A percentile compares a stretch with the other conserved stretches of the same genome.
These are phyloP conservation scores for Merluccius polli DNA, from an alignment of 2,797 vertebrate species.

Conservation along the genomic window DNA sequence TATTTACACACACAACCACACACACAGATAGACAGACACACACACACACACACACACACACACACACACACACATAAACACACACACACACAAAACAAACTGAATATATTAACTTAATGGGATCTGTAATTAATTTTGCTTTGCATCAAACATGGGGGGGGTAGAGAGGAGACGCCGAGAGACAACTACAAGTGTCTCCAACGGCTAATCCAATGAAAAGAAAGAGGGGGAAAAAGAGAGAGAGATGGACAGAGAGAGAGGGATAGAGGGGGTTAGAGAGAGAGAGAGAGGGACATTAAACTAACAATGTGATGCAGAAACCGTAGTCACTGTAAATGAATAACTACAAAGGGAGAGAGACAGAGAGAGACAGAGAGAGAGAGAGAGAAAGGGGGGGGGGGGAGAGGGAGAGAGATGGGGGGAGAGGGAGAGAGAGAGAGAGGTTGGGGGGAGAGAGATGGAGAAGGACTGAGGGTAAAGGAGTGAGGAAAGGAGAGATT, in stretches of 20 bases:
- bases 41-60: slow-evolving; percentile 29
- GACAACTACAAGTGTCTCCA: slow-evolving; percentile 92
- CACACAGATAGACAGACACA: neutral
- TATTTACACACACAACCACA: neutral
- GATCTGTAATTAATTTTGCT: slow-evolving; percentile 99
- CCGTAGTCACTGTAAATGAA: too few species aligned
- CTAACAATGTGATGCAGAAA: too few species aligned
- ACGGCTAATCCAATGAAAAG: slow-evolving; percentile 96
- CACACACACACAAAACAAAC: slow-evolving; percentile 20
- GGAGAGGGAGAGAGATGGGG: slow-evolving; percentile 62
- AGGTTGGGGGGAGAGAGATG: slow-evolving; percentile 39
- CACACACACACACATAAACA: slow-evolving; percentile 2
- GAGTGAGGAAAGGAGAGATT: slow-evolving; percentile 3
- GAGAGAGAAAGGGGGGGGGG: neutral
- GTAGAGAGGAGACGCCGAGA: slow-evolving; percentile 82
- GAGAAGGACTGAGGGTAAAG: slow-evolving; percentile 2
- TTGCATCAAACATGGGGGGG: slow-evolving; percentile 84
- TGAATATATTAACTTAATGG: slow-evolving; percentile 95
- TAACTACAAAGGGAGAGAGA: slow-evolving; percentile 94
- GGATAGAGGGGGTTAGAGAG: slow-evolving; percentile 4
- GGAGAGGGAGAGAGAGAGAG: slow-evolving; percentile 84
- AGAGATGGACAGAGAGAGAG: neutral
- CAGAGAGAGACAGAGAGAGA: slow-evolving; percentile 25
- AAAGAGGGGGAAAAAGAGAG: slow-evolving; percentile 87
- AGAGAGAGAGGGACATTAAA: slow-evolving; percentile 43